phyloP scores from a whole-genome alignment of 2,113 vertebrate species.

The Rhinoderma darwinii region DNA sequence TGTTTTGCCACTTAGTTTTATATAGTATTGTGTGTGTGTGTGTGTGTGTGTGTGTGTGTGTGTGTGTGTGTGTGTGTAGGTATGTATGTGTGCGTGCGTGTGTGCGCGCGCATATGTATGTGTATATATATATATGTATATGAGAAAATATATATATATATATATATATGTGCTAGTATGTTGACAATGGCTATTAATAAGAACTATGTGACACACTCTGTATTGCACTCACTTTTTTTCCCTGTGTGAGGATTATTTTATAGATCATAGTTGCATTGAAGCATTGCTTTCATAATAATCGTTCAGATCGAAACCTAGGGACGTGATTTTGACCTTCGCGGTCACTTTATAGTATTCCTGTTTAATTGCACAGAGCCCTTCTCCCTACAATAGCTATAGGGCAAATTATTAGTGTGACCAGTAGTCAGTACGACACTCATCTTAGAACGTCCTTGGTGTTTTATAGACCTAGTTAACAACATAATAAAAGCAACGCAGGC shows the following conservation, averaged over 20 bases:
- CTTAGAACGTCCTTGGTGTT: conserved; percentile 51
- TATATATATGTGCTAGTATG: neutral
- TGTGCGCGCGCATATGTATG: no score
- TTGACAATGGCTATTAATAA: conserved; percentile 29
- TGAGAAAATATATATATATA: neutral
- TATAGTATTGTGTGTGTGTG: no score
- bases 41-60: no score
- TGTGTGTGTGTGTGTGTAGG: no score
- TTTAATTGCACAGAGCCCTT: conserved; percentile 57
- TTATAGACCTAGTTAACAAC: conserved; percentile 51
- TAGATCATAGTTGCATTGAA: conserved; percentile 46
- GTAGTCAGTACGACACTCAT: conserved; percentile 31
- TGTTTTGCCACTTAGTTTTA: no score
- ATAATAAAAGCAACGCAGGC: conserved; percentile 51
- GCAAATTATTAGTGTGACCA: conserved; percentile 54
- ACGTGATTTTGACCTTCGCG: conserved; percentile 46
- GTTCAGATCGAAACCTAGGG: conserved; percentile 54
- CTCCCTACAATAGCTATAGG: conserved; percentile 55
- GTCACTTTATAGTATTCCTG: conserved; percentile 51
- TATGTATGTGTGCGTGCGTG: no score
- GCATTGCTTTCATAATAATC: conserved; percentile 58
- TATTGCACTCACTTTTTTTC: conserved; percentile 59
- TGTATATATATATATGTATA: neutral
- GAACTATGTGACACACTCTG: conserved; percentile 44
- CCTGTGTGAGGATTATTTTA: conserved; percentile 38